Evolutionary conservation across 2,113 vertebrate genomes (phyloP).

Genomic region (Lota lota): DNA sequence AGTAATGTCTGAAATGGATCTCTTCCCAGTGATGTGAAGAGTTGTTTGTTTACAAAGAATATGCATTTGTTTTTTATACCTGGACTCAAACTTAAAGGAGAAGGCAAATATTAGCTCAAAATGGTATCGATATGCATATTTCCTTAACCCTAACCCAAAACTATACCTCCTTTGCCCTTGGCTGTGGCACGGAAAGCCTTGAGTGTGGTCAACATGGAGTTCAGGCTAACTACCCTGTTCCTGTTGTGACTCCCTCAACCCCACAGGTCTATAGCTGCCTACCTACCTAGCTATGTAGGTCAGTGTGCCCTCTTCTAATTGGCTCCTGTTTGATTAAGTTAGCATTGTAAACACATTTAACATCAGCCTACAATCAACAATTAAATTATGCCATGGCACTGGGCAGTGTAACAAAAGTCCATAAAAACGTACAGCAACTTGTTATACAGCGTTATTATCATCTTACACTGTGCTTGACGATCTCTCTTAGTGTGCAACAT

Average conservation of each 20-base stretch:
- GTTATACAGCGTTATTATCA: too few species aligned
- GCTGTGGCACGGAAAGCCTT: constrained; percentile 13
- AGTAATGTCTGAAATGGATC: constrained; percentile 2
- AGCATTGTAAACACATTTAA: not conserved
- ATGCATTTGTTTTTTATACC: not conserved
- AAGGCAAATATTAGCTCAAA: not conserved
- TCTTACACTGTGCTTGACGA: too few species aligned
- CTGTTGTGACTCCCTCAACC: constrained; percentile 21
- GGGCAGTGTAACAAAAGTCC: too few species aligned
- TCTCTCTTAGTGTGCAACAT: too few species aligned
- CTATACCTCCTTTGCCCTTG: not conserved
- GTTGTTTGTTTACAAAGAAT: too few species aligned
- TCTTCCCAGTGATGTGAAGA: too few species aligned
- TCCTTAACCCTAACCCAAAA: not conserved
- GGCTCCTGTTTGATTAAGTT: not conserved
- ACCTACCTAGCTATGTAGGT: constrained; percentile 13
- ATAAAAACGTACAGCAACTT: too few species aligned
- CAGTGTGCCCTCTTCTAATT: not conserved
- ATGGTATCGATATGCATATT: not conserved
- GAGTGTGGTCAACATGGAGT: constrained; percentile 38
- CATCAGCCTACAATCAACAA: not conserved
- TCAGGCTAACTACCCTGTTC: constrained; percentile 34
- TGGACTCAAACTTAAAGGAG: not conserved
- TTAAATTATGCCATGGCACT: not conserved
- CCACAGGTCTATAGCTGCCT: constrained; percentile 29